A percentile compares a stretch with the other conserved stretches of the same genome.
Evolutionary conservation across 2,113 vertebrate species (phyloP).

Genomic region (Malaclemys terrapin): DNA sequence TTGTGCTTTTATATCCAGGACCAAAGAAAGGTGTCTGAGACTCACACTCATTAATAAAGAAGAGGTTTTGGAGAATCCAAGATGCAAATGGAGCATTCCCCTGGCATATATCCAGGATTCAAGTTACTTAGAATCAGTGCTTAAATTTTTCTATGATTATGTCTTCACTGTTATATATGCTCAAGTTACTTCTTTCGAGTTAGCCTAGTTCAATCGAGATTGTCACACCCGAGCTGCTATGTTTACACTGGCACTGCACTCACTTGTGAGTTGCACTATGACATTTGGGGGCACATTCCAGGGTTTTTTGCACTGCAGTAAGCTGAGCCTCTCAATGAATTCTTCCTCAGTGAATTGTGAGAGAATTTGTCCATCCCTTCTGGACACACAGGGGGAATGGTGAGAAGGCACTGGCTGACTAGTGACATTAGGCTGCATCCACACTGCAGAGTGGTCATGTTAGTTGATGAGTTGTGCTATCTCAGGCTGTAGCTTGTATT

Average conservation of each 20-base stretch:
- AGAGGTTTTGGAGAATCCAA: not conserved
- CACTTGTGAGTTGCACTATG: not conserved
- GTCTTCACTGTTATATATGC: not conserved
- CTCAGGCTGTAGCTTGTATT: not conserved
- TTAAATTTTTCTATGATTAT: not conserved
- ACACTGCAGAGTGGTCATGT: not conserved
- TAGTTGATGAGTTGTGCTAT: not conserved
- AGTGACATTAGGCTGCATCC: fast-evolving
- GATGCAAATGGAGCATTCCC: not conserved
- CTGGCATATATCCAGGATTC: not conserved
- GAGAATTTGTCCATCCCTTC: not conserved
- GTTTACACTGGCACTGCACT: not conserved
- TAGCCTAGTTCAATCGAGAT: not conserved
- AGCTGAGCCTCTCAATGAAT: not conserved
- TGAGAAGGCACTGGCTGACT: not conserved
- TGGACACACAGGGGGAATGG: not conserved
- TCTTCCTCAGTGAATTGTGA: not conserved
- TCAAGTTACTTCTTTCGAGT: not conserved
- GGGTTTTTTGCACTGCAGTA: not conserved
- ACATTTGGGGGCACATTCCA: not conserved
- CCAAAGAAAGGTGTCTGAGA: not conserved
- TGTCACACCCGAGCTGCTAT: not conserved
- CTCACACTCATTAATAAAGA: not conserved
- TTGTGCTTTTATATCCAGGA: not conserved
- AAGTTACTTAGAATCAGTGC: not conserved